phyloP scores from a whole-genome alignment of 2,888 invertebrate genomes.

The Chromoteleia sp. region DNA sequence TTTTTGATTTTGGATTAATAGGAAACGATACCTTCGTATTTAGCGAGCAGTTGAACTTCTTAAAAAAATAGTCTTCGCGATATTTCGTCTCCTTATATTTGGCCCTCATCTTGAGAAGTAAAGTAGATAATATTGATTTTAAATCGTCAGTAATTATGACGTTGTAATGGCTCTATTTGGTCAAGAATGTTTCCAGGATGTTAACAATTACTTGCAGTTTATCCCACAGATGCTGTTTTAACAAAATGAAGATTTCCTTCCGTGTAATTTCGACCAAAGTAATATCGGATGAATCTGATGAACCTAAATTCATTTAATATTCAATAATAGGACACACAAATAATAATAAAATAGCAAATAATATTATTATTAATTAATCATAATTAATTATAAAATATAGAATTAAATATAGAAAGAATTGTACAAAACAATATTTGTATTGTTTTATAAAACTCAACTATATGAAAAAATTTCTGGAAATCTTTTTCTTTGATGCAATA shows the following conservation, averaged over 20 bases:
- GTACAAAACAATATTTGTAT: neutral
- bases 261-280: neutral
- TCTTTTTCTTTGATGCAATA: too few species aligned
- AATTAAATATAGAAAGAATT: too few species aligned
- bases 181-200: neutral
- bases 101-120: neutral
- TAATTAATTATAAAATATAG: too few species aligned
- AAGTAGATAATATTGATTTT: neutral
- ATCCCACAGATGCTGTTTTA: neutral
- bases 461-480: too few species aligned
- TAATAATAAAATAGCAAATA: too few species aligned
- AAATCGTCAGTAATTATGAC: neutral
- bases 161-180: neutral
- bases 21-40: neutral
- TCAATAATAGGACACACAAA: too few species aligned
- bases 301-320: neutral
- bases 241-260: neutral
- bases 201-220: slow-evolving; percentile 1
- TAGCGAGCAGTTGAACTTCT: neutral
- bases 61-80: slow-evolving; percentile 6
- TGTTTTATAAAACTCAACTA: too few species aligned
- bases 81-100: neutral
- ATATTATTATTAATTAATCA: too few species aligned
- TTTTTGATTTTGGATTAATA: neutral
- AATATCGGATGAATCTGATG: neutral